Evolutionary conservation across 2,888 invertebrate genomes (phyloP).

Genomic region (Drosophila atripex): DNA sequence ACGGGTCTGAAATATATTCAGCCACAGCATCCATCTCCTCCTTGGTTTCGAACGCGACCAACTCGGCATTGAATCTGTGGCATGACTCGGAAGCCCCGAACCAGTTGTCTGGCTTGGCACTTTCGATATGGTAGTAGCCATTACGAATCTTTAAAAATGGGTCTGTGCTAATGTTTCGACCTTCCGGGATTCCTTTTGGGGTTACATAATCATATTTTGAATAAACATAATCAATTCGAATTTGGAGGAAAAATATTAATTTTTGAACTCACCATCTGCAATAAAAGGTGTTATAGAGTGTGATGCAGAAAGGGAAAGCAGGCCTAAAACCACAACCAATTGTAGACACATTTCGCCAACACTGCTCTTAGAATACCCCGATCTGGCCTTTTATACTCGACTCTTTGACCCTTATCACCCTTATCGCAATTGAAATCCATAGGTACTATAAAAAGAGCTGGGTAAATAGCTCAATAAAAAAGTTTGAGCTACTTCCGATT

Average conservation of each 20-base stretch:
- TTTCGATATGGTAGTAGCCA: neutral
- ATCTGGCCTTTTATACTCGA: neutral
- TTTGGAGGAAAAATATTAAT: too few relatives aligned
- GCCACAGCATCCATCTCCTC: constrained; percentile 2
- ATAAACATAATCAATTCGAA: too few relatives aligned
- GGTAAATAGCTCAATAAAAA: neutral
- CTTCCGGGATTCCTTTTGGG: neutral
- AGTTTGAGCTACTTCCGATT: neutral
- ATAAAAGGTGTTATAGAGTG: neutral
- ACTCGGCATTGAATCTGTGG: neutral
- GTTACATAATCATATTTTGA: neutral
- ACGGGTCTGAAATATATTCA: neutral
- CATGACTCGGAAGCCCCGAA: neutral
- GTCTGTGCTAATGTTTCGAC: neutral
- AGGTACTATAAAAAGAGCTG: neutral
- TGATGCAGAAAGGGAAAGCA: neutral
- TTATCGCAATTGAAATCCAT: neutral
- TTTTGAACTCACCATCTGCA: neutral
- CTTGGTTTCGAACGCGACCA: neutral
- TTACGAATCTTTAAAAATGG: neutral
- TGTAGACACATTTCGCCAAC: neutral
- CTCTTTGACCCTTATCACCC: neutral
- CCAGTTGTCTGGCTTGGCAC: neutral
- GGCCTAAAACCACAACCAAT: neutral
- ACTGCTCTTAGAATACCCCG: neutral